Conservation (phyloP, 2,113 vertebrate species). For the Osmerus mordax region DNA sequence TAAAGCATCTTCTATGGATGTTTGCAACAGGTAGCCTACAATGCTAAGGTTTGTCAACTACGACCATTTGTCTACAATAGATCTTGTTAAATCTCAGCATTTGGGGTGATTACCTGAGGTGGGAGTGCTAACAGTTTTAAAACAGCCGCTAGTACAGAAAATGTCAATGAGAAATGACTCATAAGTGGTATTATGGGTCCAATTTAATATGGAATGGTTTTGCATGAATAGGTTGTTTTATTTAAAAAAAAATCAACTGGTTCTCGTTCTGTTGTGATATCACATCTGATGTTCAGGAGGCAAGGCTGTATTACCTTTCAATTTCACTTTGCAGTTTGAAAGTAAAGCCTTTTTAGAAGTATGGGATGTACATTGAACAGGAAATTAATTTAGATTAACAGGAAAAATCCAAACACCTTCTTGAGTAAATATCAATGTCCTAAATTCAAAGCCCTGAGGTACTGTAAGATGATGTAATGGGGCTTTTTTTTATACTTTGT, state of each 20-base stretch:
- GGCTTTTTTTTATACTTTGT: neutral
- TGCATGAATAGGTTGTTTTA: constrained; percentile 41
- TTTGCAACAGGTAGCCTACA: neutral
- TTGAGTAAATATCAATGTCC: neutral
- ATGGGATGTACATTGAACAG: constrained; percentile 5
- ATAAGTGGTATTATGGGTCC: constrained; percentile 12
- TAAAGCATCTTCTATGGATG: constrained; percentile 9
- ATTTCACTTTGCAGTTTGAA: constrained; percentile 19
- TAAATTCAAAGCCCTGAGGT: neutral
- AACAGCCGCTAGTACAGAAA: constrained; percentile 59
- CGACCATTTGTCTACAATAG: constrained; percentile 27
- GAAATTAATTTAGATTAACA: constrained; percentile 9
- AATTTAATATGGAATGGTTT: neutral
- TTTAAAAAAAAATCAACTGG: neutral
- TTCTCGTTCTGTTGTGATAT: constrained; percentile 2
- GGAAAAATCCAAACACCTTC: constrained; percentile 2
- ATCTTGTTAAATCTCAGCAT: constrained; percentile 28
- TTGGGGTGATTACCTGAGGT: neutral
- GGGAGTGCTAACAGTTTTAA: constrained; percentile 10
- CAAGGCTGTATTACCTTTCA: neutral
- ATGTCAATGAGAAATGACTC: constrained; percentile 54
- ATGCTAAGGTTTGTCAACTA: constrained; percentile 31
- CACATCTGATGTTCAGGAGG: neutral
- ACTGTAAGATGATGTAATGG: neutral
- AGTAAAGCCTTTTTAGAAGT: constrained; percentile 1